Evolutionary conservation across 2,888 invertebrate species (phyloP), one percentile per base, ranked within the genome.

Genomic region (Patella depressa): DNA sequence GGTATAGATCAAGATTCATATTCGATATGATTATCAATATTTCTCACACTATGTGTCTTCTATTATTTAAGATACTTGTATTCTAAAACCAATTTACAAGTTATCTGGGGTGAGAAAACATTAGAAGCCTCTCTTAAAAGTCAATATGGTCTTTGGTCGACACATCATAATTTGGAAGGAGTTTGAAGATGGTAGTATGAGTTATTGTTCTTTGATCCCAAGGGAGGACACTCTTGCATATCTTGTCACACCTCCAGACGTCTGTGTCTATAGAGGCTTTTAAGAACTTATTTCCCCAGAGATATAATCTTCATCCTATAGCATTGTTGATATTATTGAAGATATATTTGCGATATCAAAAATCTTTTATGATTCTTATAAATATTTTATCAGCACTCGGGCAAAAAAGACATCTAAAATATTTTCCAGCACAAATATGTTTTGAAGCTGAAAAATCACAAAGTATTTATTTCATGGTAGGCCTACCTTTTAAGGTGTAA

Each of bases 81-180:
- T 65, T 65, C 65, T 24, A 65, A 65, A 65, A 65, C 24, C 65
- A 65, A 65, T 65, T 65, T 24, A 65, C 65, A 65, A 65, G 65
- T 45, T 45, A 45, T 45, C 45, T 45, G 9, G 34, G 9, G 45
- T 65, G 65, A 65, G 65, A 65, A 65, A 65, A 65, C 65, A 65
- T 65, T 65, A 65, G 65, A 65, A 65, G 24, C 65, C 65, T 65
- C 65, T 65, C 65, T 65, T 65, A 65, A 65, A 65, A 65, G 65
- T 65, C 65, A 65, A 65, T 65, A 24, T 65, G 19, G 65, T 65
- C 65, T 24, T 65, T 24, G 65, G 24, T 24, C 65, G 24, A 65
- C 65, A 65, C 65, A 24, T 65, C 14, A 65, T 65, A 24, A 65
- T 24, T 65, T 11, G 19, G 24, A 65, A 24, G 65, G 24, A 65